These are phyloP conservation scores for Drosophila lacicola DNA, from an alignment of 2,888 invertebrate species.

Conservation along the genomic window DNA sequence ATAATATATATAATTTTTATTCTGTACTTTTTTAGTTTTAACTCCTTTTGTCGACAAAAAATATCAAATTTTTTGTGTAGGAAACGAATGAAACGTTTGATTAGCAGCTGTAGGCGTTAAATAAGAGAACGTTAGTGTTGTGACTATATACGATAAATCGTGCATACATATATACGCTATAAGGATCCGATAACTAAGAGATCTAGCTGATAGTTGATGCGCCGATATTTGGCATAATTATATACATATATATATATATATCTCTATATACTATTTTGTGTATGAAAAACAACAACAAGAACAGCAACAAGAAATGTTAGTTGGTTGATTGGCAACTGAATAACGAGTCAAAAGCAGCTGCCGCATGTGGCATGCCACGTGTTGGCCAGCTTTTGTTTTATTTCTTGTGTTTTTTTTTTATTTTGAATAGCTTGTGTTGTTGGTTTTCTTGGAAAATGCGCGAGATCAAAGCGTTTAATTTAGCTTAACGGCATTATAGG, in stretches of 20 bases:
- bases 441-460: conserved; percentile 7
- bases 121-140: conserved; percentile 74
- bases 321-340: conserved; percentile 1
- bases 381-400: conserved; percentile 23
- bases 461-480: conserved; percentile 23
- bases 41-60: conserved; percentile 24
- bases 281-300: conserved; percentile 6
- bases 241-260: conserved; percentile 26
- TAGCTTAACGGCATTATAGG: conserved; percentile 25
- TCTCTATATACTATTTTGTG: conserved; percentile 13
- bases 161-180: conserved; percentile 27
- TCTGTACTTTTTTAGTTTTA: conserved; percentile 23
- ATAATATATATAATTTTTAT: conserved; percentile 21
- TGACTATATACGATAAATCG: conserved; percentile 61
- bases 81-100: conserved; percentile 31
- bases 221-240: conserved; percentile 25
- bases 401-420: not conserved
- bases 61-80: conserved; percentile 39
- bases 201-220: conserved; percentile 41
- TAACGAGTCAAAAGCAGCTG: conserved; percentile 6
- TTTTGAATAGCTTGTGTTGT: conserved; percentile 22
- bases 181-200: conserved; percentile 14
- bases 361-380: not conserved
- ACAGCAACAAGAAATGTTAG: not conserved
- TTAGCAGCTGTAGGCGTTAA: conserved; percentile 55